phyloP scores from a whole-genome alignment of 2,113 vertebrate species.

The Anas platyrhynchos region DNA sequence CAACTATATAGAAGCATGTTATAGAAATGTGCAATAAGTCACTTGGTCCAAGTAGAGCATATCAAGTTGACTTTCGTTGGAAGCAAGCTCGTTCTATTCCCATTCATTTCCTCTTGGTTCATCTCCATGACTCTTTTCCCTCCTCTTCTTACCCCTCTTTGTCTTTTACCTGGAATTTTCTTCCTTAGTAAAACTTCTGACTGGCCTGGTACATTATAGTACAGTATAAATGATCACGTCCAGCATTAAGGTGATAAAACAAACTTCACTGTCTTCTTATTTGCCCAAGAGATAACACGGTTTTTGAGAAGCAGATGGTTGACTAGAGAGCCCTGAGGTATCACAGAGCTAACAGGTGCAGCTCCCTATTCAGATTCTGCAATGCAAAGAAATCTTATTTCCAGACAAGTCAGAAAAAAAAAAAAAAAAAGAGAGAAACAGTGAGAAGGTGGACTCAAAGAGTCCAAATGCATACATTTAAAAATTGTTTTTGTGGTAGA shows the following conservation, averaged over 20 bases:
- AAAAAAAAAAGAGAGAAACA: not conserved
- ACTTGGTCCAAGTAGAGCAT: not conserved
- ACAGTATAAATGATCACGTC: slow-evolving; percentile 20
- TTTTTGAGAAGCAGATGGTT: slow-evolving; percentile 62
- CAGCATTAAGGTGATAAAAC: slow-evolving; percentile 24
- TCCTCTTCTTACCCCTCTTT: not conserved
- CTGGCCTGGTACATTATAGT: not conserved
- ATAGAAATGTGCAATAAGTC: not conserved
- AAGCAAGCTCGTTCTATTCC: not conserved
- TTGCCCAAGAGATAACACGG: slow-evolving; percentile 33
- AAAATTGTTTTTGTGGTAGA: not conserved
- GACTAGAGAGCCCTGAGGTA: slow-evolving; percentile 37
- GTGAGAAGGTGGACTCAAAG: not conserved
- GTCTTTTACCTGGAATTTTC: not conserved
- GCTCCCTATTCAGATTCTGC: not conserved
- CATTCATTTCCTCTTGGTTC: not conserved
- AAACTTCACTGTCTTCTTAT: slow-evolving; percentile 12
- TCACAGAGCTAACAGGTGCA: not conserved
- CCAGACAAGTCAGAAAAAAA: not conserved
- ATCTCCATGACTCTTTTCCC: not conserved
- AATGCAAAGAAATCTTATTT: not conserved
- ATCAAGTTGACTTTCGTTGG: slow-evolving; percentile 12
- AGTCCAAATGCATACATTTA: not conserved
- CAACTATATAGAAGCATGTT: not conserved
- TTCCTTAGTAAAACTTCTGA: not conserved